Conservation (phyloP, 2,797 vertebrate species). For the Menidia menidia region DNA sequence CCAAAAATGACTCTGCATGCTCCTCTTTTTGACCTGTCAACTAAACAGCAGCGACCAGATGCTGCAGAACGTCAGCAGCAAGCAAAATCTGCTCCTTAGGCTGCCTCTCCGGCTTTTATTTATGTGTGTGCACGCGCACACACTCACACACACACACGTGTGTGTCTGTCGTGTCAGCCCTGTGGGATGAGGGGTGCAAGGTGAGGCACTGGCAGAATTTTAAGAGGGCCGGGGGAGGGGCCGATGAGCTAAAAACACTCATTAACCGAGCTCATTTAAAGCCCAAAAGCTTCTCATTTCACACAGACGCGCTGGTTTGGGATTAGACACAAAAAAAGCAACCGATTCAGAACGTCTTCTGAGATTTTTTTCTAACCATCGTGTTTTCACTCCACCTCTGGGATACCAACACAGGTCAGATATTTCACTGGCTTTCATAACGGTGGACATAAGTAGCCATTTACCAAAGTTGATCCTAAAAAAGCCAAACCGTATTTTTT, state of each 20-base stretch:
- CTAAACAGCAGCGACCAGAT: conserved; percentile 56
- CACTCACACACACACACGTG: conserved; percentile 6
- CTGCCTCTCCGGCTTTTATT: conserved; percentile 51
- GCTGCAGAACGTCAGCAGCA: conserved; percentile 44
- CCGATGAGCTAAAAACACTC: conserved; percentile 54
- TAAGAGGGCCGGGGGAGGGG: conserved; percentile 52
- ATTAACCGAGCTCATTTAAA: conserved; percentile 55
- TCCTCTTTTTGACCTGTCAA: conserved; percentile 50
- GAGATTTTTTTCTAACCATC: conserved; percentile 18
- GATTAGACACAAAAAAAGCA: conserved; percentile 39
- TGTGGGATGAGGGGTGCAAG: conserved; percentile 69
- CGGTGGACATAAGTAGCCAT: background rate
- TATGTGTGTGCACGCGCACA: conserved; percentile 14
- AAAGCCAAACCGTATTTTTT: background rate
- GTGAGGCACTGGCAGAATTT: conserved; percentile 69
- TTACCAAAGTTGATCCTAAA: background rate
- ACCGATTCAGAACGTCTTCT: background rate
- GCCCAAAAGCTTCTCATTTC: conserved; percentile 51
- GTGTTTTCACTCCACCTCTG: background rate
- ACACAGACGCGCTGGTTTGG: conserved; percentile 34
- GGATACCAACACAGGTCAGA: background rate
- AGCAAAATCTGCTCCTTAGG: conserved; percentile 49
- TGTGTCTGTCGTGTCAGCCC: conserved; percentile 63
- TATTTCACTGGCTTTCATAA: background rate
- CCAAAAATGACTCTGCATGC: conserved; percentile 26